phyloP scores from a whole-genome alignment of 2,797 vertebrate species.

The Eidolon dupreanum region DNA sequence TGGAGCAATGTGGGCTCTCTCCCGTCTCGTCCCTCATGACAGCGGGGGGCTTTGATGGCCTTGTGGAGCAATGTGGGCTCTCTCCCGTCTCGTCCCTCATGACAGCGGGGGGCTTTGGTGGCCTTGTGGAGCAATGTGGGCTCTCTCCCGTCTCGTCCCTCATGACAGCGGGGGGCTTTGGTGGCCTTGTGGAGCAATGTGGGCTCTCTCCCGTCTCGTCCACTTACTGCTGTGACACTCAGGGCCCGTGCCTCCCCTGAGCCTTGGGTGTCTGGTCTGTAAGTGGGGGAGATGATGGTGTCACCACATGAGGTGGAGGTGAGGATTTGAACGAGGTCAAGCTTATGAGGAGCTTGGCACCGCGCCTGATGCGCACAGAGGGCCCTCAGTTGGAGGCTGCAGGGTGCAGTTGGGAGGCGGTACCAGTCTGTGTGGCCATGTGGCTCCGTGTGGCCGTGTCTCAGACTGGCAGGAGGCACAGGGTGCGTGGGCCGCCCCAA shows the following conservation, averaged over 20 bases:
- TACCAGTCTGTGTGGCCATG: not conserved
- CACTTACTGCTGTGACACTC: not conserved
- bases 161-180: not conserved
- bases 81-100: no score
- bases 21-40: no score
- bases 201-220: not conserved
- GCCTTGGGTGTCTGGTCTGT: not conserved
- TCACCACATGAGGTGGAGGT: not conserved
- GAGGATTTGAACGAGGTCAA: not conserved
- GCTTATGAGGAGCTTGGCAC: not conserved
- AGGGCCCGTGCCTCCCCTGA: not conserved
- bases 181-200: not conserved
- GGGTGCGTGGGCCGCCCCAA: not conserved
- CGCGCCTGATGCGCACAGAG: accelerated
- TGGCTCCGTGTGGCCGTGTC: not conserved
- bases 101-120: no score
- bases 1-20: no score
- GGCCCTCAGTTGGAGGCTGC: not conserved
- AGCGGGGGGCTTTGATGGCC: no score
- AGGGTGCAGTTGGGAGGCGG: not conserved
- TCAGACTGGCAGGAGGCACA: not conserved
- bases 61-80: no score
- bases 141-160: no score
- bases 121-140: no score
- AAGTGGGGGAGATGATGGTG: not conserved